Conservation (phyloP, 2,888 invertebrate genomes). For the Cataglyphis rosenhaueri region DNA sequence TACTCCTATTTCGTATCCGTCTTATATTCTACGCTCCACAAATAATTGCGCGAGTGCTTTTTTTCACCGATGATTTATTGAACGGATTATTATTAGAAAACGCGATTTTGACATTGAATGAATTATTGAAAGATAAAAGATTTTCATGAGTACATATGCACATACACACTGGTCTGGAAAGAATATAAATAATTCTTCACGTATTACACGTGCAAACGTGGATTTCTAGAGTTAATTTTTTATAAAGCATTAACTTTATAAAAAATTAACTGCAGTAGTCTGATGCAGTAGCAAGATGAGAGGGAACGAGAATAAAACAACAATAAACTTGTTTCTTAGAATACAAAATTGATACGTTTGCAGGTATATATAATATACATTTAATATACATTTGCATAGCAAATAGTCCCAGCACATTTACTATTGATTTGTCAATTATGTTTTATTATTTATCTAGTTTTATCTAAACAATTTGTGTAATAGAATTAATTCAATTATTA, state of each 20-base stretch:
- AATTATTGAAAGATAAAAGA: neutral
- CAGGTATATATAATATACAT: neutral
- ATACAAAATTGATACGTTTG: neutral
- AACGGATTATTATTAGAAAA: slow-evolving; percentile 40
- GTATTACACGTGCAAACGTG: neutral
- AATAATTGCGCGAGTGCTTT: slow-evolving; percentile 34
- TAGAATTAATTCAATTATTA: neutral
- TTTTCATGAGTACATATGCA: neutral
- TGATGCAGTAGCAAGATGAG: too few relatives aligned
- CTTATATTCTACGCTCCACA: neutral
- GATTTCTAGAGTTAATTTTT: neutral
- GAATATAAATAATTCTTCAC: slow-evolving; percentile 15
- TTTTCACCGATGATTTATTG: slow-evolving; percentile 32
- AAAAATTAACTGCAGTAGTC: too few relatives aligned
- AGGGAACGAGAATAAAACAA: neutral
- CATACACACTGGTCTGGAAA: neutral
- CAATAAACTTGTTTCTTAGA: neutral
- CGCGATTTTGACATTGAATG: neutral
- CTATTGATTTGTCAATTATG: neutral
- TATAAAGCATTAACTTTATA: neutral
- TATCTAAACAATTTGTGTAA: neutral
- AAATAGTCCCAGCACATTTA: neutral
- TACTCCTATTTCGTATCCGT: slow-evolving; percentile 30
- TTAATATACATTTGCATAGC: neutral
- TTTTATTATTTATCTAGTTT: neutral